A percentile compares a stretch with the other conserved stretches of the same genome.
These are phyloP conservation scores for Ciconia boyciana DNA, from an alignment of 2,113 vertebrate species.

Conservation along the genomic window DNA sequence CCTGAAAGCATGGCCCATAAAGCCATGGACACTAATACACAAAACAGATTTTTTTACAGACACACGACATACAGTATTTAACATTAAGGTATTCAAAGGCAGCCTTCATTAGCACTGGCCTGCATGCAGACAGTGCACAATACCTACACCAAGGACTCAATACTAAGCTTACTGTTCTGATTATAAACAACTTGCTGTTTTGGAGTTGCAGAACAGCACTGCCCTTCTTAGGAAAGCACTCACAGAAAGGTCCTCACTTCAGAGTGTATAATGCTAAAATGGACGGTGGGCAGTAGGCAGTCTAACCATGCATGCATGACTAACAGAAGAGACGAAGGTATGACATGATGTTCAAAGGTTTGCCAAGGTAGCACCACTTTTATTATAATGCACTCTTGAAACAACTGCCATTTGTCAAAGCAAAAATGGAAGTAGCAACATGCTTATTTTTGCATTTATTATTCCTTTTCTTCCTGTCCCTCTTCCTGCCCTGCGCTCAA, in stretches of 20 bases:
- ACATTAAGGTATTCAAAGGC: neutral
- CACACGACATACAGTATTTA: neutral
- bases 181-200: neutral
- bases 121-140: neutral
- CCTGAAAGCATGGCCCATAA: neutral
- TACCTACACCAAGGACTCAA: neutral
- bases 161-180: neutral
- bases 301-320: accelerated
- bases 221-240: neutral
- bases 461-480: neutral
- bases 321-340: neutral
- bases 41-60: neutral
- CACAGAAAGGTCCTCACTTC: neutral
- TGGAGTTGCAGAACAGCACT: neutral
- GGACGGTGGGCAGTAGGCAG: neutral
- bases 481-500: neutral
- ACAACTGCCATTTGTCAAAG: neutral
- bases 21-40: neutral
- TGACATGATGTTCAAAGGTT: neutral
- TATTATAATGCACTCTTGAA: neutral
- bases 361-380: neutral
- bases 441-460: neutral
- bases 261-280: neutral
- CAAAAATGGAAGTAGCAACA: neutral
- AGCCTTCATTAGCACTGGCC: neutral